phyloP scores from a whole-genome alignment of 2,797 vertebrate species.

The Thripadectes ignobilis region DNA sequence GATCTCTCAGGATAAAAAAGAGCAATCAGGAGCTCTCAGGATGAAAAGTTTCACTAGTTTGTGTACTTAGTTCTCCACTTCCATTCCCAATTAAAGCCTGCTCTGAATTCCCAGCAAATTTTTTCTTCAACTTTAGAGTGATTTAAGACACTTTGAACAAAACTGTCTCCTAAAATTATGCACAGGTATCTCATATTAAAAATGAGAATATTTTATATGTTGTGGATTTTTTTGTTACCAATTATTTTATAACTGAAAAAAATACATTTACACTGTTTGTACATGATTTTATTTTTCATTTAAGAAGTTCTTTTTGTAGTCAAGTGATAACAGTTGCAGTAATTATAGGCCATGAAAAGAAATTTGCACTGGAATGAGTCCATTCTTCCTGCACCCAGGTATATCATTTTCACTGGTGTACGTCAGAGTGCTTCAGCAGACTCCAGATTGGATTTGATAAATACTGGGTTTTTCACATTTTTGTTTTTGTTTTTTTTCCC shows the following conservation, averaged over 20 bases:
- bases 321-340: background rate
- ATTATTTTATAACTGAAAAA: background rate
- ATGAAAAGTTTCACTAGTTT: background rate
- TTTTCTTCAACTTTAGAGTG: background rate
- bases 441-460: background rate
- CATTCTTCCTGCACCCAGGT: background rate
- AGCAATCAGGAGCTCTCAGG: background rate
- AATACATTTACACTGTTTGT: background rate
- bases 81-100: background rate
- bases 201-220: background rate
- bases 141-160: background rate
- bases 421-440: background rate
- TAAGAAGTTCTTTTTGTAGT: background rate
- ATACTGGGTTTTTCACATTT: rapidly evolving
- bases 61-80: background rate
- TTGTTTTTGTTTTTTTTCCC: background rate
- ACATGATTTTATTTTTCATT: background rate
- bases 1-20: background rate
- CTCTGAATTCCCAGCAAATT: background rate
- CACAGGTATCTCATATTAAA: background rate
- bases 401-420: background rate
- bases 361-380: background rate
- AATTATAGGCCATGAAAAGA: background rate
- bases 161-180: background rate
- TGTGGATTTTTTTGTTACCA: background rate